Evolutionary conservation across 2,888 invertebrate species (phyloP).

Genomic region (Cryptosula pallasiana): DNA sequence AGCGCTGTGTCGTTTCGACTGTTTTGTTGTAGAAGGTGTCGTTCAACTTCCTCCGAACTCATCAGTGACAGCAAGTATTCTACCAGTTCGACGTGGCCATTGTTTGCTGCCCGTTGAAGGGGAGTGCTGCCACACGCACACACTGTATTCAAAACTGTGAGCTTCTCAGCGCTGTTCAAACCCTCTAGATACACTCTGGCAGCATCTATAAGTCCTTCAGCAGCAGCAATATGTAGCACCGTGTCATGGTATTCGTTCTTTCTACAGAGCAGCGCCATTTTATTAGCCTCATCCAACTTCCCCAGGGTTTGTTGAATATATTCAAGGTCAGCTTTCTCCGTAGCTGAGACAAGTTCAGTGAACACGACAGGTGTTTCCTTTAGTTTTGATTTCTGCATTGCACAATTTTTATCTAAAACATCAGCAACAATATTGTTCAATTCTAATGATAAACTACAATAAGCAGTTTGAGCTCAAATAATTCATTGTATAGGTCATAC

Average conservation of each 20-base stretch:
- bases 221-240: not conserved
- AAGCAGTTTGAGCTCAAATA: too few species aligned
- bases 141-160: not conserved
- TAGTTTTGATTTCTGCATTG: too few species aligned
- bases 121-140: not conserved
- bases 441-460: too few species aligned
- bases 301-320: not conserved
- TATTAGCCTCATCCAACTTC: not conserved
- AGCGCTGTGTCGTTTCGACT: not conserved
- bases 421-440: too few species aligned
- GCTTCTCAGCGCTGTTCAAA: not conserved
- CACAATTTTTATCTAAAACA: too few species aligned
- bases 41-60: constrained; percentile 15
- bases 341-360: not conserved
- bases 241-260: not conserved
- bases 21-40: not conserved
- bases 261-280: not conserved
- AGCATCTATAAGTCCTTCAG: not conserved
- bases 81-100: not conserved
- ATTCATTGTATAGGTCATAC: too few species aligned
- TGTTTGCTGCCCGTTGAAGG: not conserved
- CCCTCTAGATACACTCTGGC: not conserved
- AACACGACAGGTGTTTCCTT: not conserved
- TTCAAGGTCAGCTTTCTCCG: not conserved
- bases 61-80: not conserved